A percentile compares a stretch with the other conserved stretches of the same genome.
phyloP scores from a whole-genome alignment of 2,888 invertebrate genomes.

The Temnothorax unifasciatus region DNA sequence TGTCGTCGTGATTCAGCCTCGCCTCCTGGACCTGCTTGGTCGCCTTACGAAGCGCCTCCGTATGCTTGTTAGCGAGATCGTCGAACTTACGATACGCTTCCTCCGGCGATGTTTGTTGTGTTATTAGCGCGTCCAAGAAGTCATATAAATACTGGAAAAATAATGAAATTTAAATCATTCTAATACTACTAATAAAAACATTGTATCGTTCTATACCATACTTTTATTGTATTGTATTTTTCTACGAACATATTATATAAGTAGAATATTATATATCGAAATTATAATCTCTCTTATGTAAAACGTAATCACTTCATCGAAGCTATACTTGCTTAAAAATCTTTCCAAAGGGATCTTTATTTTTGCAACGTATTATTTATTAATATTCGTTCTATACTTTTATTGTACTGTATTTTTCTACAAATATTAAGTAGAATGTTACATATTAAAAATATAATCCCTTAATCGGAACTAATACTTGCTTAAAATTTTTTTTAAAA shows the following conservation, averaged over 20 bases:
- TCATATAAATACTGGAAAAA: slow-evolving; percentile 93
- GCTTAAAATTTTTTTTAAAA: neutral
- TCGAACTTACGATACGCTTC: slow-evolving; percentile 98
- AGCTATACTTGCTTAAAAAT: no score
- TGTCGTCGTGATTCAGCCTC: slow-evolving; percentile 95
- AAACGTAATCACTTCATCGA: no score
- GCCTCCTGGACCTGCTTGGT: slow-evolving; percentile 98
- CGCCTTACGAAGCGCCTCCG: slow-evolving; percentile 95
- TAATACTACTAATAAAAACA: neutral
- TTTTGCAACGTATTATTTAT: no score
- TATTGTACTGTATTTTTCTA: neutral
- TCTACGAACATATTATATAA: no score
- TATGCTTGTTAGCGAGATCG: slow-evolving; percentile 96
- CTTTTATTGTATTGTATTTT: no score
- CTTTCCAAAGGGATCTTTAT: no score
- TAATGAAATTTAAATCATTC: slow-evolving; percentile 14
- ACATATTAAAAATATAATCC: neutral
- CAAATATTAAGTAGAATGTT: neutral
- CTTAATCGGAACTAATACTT: neutral
- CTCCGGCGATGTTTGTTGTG: slow-evolving; percentile 98
- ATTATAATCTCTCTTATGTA: no score
- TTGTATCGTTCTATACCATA: neutral
- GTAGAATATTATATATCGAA: no score
- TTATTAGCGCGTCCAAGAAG: slow-evolving; percentile 98
- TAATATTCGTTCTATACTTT: no score